These are phyloP conservation scores for Ardeotis arabs DNA, from an alignment of 2,113 vertebrate genomes.

Conservation along the genomic window DNA sequence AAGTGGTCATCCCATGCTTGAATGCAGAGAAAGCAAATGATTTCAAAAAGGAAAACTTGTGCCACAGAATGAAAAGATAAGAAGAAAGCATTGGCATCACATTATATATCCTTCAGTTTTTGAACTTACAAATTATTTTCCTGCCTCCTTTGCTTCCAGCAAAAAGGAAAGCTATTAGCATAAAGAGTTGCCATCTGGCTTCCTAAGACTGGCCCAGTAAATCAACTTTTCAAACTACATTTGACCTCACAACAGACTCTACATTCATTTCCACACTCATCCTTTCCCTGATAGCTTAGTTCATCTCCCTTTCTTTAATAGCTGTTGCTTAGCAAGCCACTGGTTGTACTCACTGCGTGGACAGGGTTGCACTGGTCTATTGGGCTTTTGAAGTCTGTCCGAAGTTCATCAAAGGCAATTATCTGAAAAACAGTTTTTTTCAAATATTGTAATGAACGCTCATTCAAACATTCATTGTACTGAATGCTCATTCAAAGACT, in stretches of 20 bases:
- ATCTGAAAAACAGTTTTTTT: slow-evolving; percentile 83
- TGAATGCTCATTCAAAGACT: not conserved
- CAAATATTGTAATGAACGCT: not conserved
- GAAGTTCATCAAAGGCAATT: slow-evolving; percentile 96
- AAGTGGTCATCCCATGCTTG: not conserved
- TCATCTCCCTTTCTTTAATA: not conserved
- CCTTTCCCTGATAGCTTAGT: not conserved
- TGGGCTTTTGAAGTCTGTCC: slow-evolving; percentile 98
- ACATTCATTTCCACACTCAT: not conserved
- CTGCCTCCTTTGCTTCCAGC: not conserved
- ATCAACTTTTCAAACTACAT: not conserved
- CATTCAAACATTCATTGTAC: not conserved
- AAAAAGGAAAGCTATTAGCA: not conserved
- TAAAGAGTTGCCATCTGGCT: not conserved
- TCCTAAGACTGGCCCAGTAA: not conserved
- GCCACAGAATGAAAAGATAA: not conserved
- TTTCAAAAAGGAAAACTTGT: not conserved
- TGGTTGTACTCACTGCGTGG: slow-evolving; percentile 86
- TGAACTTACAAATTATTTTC: not conserved
- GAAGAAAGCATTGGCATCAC: not conserved
- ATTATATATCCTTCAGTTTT: not conserved
- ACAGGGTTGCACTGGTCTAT: slow-evolving; percentile 97
- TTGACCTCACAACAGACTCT: not conserved
- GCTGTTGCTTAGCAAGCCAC: not conserved
- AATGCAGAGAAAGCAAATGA: not conserved